Conservation (phyloP, 2,797 vertebrate species). For the Lerista edwardsae region DNA sequence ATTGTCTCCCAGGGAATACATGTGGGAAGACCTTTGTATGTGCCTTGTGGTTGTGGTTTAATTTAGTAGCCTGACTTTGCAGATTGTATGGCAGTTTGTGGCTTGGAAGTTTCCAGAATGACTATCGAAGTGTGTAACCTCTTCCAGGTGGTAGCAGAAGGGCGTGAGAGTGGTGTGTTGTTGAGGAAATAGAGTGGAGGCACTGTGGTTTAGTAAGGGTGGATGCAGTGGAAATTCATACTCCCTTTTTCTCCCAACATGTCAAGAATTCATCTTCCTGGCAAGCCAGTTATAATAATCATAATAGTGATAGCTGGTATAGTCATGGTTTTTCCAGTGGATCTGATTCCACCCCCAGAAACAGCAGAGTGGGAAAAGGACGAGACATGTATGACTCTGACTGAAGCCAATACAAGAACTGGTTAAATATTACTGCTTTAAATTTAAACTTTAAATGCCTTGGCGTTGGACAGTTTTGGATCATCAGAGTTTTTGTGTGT, state of each 20-base stretch:
- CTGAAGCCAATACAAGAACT: not conserved
- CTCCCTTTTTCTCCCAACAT: slow-evolving; percentile 24
- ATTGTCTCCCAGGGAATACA: slow-evolving; percentile 66
- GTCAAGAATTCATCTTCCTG: slow-evolving; percentile 53
- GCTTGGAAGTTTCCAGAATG: slow-evolving; percentile 75
- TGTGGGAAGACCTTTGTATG: slow-evolving; percentile 66
- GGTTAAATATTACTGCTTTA: not conserved
- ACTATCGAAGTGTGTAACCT: slow-evolving; percentile 64
- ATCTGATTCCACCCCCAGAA: slow-evolving; percentile 10
- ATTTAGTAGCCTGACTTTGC: slow-evolving; percentile 75
- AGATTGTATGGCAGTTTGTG: slow-evolving; percentile 70
- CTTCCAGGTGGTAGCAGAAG: slow-evolving; percentile 67
- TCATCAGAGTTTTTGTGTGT: not conserved
- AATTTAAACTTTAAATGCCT: too few species aligned
- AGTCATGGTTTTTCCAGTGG: slow-evolving; percentile 41
- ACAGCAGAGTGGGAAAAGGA: slow-evolving; percentile 17
- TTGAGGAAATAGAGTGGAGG: slow-evolving; percentile 35
- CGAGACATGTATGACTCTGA: not conserved
- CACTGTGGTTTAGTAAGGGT: slow-evolving; percentile 42
- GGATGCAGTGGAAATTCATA: slow-evolving; percentile 45
- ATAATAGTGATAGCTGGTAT: slow-evolving; percentile 43
- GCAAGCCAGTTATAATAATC: slow-evolving; percentile 48
- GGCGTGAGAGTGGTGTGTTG: slow-evolving; percentile 24
- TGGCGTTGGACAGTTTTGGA: not conserved
- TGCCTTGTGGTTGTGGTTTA: slow-evolving; percentile 70